Conservation (phyloP, 2,888 invertebrate species). For the Onthophagus sagittarius region DNA sequence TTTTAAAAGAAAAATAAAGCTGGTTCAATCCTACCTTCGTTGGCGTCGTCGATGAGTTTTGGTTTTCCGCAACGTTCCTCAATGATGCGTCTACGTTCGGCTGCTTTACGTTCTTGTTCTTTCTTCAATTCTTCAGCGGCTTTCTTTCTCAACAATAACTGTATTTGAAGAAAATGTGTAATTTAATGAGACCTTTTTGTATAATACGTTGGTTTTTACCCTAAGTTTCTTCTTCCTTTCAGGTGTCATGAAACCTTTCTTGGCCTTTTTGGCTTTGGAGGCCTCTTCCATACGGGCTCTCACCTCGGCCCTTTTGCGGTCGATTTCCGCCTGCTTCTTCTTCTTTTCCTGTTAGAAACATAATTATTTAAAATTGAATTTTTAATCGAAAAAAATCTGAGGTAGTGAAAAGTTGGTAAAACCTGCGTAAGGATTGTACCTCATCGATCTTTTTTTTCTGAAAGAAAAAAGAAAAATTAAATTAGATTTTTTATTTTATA, state of each 20-base stretch:
- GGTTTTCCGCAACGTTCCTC: constrained; percentile 92
- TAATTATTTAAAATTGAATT: constrained; percentile 1
- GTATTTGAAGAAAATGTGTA: not conserved
- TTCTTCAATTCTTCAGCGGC: constrained; percentile 99
- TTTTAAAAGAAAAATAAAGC: constrained; percentile 9
- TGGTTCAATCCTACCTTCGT: constrained; percentile 71
- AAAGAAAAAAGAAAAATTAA: constrained; percentile 51
- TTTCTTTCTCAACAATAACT: constrained; percentile 99
- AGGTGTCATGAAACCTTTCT: constrained; percentile 99
- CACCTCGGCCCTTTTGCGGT: constrained; percentile 98
- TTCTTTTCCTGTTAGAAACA: constrained; percentile 75
- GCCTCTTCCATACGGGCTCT: constrained; percentile 98
- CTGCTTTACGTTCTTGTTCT: constrained; percentile 98
- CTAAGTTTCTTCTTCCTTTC: constrained; percentile 99
- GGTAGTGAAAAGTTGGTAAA: constrained; percentile 10
- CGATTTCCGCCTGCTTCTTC: constrained; percentile 96
- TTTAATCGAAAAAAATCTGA: not conserved
- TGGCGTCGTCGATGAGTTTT: constrained; percentile 86
- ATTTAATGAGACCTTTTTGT: not conserved
- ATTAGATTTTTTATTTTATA: constrained; percentile 35
- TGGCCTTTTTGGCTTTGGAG: constrained; percentile 97
- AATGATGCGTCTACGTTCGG: constrained; percentile 95
- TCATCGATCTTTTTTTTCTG: constrained; percentile 79
- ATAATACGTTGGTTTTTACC: constrained; percentile 57
- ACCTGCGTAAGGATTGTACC: constrained; percentile 56